Evolutionary conservation across 2,113 vertebrate species (phyloP).

Genomic region (Mola mola): DNA sequence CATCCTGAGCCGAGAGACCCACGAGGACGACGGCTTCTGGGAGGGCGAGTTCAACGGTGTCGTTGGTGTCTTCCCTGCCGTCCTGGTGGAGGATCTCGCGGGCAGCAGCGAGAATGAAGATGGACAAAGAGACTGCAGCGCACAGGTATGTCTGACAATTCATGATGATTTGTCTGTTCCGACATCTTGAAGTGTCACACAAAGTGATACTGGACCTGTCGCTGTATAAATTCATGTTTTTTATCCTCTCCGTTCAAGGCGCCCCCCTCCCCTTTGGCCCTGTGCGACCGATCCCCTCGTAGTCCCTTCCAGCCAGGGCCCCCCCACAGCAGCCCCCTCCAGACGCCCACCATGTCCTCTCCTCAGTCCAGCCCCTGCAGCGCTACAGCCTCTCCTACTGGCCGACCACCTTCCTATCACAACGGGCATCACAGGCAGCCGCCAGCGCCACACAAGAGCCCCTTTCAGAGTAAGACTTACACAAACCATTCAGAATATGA

Average conservation of each 20-base stretch:
- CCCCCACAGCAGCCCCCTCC: slow-evolving; percentile 76
- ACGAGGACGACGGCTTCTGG: slow-evolving; percentile 98
- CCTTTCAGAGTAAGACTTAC: slow-evolving; percentile 68
- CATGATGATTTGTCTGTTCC: too few relatives aligned
- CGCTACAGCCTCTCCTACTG: slow-evolving; percentile 64
- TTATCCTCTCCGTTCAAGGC: slow-evolving; percentile 44
- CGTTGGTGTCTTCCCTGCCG: slow-evolving; percentile 92
- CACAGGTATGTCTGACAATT: slow-evolving; percentile 33
- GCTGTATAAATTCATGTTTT: not conserved
- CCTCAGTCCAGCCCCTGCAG: slow-evolving; percentile 74
- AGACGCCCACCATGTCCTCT: slow-evolving; percentile 71
- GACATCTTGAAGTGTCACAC: too few relatives aligned
- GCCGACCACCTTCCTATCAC: slow-evolving; percentile 68
- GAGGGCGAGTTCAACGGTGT: slow-evolving; percentile 93
- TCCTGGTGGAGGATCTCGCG: slow-evolving; percentile 93
- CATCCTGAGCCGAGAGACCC: slow-evolving; percentile 95
- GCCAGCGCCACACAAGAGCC: slow-evolving; percentile 62
- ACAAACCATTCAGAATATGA: too few relatives aligned
- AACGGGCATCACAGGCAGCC: slow-evolving; percentile 76
- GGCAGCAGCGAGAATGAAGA: slow-evolving; percentile 84
- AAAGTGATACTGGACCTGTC: too few relatives aligned
- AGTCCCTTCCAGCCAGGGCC: slow-evolving; percentile 65
- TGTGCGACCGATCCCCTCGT: slow-evolving; percentile 49
- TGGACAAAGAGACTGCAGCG: slow-evolving; percentile 74
- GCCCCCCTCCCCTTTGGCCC: slow-evolving; percentile 55